phyloP scores from a whole-genome alignment of 2,113 vertebrate genomes.

The Sprattus sprattus region DNA sequence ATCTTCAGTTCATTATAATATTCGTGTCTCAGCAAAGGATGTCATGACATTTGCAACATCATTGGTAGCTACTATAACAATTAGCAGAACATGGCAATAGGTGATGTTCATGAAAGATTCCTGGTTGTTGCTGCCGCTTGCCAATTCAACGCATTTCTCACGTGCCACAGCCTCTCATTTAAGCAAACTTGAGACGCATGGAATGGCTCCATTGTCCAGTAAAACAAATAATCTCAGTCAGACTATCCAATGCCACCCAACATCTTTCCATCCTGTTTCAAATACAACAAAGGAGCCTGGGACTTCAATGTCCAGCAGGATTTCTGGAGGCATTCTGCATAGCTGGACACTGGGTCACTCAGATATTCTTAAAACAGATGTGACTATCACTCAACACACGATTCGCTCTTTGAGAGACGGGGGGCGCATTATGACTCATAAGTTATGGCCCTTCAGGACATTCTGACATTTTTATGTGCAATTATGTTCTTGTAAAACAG shows the following conservation, averaged over 20 bases:
- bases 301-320: background rate
- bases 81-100: background rate
- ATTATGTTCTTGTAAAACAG: conserved; percentile 20
- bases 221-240: background rate
- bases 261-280: background rate
- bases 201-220: background rate
- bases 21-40: background rate
- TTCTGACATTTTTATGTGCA: conserved; percentile 3
- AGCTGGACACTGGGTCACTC: conserved; percentile 6
- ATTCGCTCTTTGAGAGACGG: background rate
- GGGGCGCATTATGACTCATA: background rate
- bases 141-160: background rate
- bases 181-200: background rate
- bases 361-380: background rate
- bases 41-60: background rate
- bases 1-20: background rate
- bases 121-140: background rate
- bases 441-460: background rate
- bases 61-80: background rate
- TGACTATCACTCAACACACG: conserved; percentile 7
- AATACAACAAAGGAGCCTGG: background rate
- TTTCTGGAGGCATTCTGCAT: background rate
- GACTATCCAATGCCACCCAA: background rate
- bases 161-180: background rate
- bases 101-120: background rate